Percentiles rank a stretch among this genome's conserved stretches.
Conservation (phyloP, 1,140 invertebrate species). For the Drosophila orena region DNA sequence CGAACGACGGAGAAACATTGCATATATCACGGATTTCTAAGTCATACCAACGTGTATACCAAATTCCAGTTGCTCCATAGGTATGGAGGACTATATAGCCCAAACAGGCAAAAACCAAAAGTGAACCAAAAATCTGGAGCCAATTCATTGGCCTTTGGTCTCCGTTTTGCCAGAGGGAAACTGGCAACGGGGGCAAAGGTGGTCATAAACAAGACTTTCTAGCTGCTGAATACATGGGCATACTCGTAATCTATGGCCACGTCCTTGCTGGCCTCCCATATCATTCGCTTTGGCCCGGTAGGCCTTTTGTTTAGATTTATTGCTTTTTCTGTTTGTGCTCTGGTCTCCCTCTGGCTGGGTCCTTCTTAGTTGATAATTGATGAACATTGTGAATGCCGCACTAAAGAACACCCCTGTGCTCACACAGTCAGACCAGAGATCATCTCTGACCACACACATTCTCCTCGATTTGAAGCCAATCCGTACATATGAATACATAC, state of each 20-base stretch:
- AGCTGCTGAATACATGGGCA: slow-evolving; percentile 41
- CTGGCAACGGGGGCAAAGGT: neutral
- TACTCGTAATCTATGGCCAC: slow-evolving; percentile 31
- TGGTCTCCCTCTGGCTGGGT: slow-evolving; percentile 1
- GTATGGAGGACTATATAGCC: slow-evolving; percentile 4
- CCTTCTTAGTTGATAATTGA: slow-evolving; percentile 73
- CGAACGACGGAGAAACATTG: neutral
- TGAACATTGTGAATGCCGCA: slow-evolving; percentile 67
- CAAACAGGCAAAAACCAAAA: slow-evolving; percentile 12
- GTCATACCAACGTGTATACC: slow-evolving; percentile 3
- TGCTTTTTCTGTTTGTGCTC: slow-evolving; percentile 49
- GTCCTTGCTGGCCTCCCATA: slow-evolving; percentile 28
- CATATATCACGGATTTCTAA: slow-evolving; percentile 8
- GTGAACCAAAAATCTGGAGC: slow-evolving; percentile 19
- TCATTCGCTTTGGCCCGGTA: slow-evolving; percentile 40
- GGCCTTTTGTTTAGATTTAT: slow-evolving; percentile 78
- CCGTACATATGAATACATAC: too few relatives aligned
- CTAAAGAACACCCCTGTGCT: slow-evolving; percentile 16
- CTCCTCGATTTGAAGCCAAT: slow-evolving; percentile 8
- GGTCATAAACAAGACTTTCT: slow-evolving; percentile 32
- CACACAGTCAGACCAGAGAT: slow-evolving; percentile 28
- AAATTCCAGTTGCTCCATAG: slow-evolving; percentile 16
- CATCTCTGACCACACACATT: slow-evolving; percentile 19
- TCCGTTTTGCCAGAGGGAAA: neutral
- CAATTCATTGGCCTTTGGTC: slow-evolving; percentile 28